Percentiles rank a stretch among this genome's conserved stretches.
These are phyloP conservation scores for Sarcoramphus papa DNA, from an alignment of 2,797 vertebrate genomes.

Conservation along the genomic window DNA sequence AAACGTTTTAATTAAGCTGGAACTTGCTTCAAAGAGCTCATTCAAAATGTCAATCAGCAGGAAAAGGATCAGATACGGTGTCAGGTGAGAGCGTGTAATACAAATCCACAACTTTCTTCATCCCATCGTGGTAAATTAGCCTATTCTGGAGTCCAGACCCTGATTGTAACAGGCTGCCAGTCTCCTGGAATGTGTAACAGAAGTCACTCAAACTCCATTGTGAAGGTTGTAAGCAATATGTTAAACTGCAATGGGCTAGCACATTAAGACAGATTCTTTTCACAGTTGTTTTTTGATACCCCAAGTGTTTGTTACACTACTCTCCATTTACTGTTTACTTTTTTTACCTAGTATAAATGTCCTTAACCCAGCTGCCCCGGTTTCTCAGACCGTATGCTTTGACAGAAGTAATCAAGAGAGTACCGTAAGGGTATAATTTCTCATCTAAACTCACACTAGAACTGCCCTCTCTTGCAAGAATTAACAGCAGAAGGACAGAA, in stretches of 20 bases:
- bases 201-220: constrained; percentile 81
- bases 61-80: constrained; percentile 88
- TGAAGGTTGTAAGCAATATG: constrained; percentile 86
- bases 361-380: constrained; percentile 71
- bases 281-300: constrained; percentile 81
- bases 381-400: constrained; percentile 64
- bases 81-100: constrained; percentile 96
- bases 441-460: neutral
- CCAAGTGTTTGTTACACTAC: constrained; percentile 82
- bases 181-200: constrained; percentile 82
- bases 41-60: constrained; percentile 96
- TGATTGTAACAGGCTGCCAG: constrained; percentile 84
- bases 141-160: constrained; percentile 75
- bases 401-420: constrained; percentile 52
- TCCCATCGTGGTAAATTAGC: constrained; percentile 81
- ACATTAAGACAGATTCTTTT: constrained; percentile 83
- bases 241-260: constrained; percentile 80
- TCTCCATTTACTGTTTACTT: constrained; percentile 83
- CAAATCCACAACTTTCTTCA: constrained; percentile 85
- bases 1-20: constrained; percentile 99
- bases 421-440: constrained; percentile 5
- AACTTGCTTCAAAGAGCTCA: constrained; percentile 98
- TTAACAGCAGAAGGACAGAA: neutral
- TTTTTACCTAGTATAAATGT: constrained; percentile 72
- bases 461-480: neutral